Evolutionary conservation across 2,797 vertebrate genomes (phyloP).

Genomic region (Sphenodon punctatus): DNA sequence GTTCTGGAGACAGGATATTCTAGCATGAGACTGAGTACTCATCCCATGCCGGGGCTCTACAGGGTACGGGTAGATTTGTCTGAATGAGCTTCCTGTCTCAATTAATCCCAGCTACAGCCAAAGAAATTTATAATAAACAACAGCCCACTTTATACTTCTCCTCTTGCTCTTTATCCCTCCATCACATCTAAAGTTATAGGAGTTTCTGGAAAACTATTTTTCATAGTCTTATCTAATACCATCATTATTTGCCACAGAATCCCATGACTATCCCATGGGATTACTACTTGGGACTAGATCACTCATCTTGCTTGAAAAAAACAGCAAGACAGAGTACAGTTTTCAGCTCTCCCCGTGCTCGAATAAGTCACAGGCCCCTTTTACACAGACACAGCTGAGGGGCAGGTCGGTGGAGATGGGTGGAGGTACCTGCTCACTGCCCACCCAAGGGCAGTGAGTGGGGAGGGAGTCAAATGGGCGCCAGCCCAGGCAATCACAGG

Average conservation of each 20-base stretch:
- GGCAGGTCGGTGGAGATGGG: too few relatives aligned
- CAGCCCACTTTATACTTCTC: rapidly evolving
- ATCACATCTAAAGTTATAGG: background rate
- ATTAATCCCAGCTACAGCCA: background rate
- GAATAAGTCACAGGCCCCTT: too few relatives aligned
- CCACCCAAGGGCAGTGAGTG: too few relatives aligned
- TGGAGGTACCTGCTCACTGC: too few relatives aligned
- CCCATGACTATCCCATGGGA: slow-evolving; percentile 27
- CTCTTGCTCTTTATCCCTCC: background rate
- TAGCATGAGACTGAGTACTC: slow-evolving; percentile 8
- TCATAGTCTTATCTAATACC: background rate
- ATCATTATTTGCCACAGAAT: too few relatives aligned
- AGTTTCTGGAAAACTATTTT: background rate
- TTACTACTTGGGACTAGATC: slow-evolving; percentile 44
- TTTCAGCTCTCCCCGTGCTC: background rate
- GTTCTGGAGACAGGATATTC: slow-evolving; percentile 32
- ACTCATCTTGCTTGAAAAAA: slow-evolving; percentile 31
- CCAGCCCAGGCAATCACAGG: too few relatives aligned
- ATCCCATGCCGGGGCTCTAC: background rate
- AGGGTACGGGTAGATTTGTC: background rate
- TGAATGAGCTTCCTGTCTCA: background rate
- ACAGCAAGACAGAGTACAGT: slow-evolving; percentile 18
- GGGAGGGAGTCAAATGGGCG: too few relatives aligned
- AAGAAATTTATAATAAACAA: background rate
- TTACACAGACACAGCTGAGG: too few relatives aligned